phyloP scores from a whole-genome alignment of 2,113 vertebrate genomes.

The Myodes glareolus region DNA sequence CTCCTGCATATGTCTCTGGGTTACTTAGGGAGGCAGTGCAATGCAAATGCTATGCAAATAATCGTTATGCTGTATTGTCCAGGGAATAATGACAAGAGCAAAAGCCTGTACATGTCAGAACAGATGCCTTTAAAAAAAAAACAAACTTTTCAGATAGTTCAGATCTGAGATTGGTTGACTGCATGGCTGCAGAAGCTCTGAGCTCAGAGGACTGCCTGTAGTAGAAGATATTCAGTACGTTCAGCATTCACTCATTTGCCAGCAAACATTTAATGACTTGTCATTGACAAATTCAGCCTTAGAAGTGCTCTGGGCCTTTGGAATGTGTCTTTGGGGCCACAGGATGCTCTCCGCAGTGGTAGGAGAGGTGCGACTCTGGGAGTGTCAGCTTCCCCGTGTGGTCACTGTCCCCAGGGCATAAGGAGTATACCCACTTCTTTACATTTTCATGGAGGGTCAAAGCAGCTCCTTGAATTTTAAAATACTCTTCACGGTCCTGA shows the following conservation, averaged over 20 bases:
- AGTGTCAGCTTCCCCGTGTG: neutral
- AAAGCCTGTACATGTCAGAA: neutral
- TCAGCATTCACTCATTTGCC: neutral
- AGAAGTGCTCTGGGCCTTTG: neutral
- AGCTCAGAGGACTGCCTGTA: neutral
- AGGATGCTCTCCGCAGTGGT: neutral
- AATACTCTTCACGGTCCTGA: conserved; percentile 49
- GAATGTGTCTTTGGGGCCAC: neutral
- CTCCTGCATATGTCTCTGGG: neutral
- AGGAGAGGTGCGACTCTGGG: neutral
- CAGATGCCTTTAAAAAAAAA: neutral
- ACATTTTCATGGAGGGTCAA: conserved; percentile 31
- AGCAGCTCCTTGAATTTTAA: conserved; percentile 72
- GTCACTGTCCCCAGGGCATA: neutral
- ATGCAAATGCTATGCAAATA: neutral
- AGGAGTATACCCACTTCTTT: neutral
- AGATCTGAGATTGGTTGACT: neutral
- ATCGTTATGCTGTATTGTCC: neutral
- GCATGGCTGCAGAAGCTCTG: neutral
- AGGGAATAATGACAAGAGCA: neutral
- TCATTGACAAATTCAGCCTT: neutral
- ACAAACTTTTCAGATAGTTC: neutral
- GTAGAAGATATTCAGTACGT: neutral
- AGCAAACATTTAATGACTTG: conserved; percentile 20
- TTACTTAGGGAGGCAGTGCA: neutral